Base-by-base conservation (phyloP, 2,797 vertebrate species). In the Smutsia gigantea region DNA sequence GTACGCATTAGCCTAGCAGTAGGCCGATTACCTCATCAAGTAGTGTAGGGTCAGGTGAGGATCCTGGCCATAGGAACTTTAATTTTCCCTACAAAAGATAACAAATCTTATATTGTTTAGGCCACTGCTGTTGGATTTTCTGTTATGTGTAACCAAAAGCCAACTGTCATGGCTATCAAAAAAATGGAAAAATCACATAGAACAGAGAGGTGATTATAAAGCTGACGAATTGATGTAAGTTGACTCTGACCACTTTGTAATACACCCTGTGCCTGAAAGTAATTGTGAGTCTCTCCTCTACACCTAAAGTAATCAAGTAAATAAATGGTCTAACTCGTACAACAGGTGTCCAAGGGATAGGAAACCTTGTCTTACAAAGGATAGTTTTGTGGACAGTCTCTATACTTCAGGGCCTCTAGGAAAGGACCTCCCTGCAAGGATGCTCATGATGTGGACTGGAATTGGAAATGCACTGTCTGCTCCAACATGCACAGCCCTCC, bases 361-460 rank as follows among this genome's bases (percentile, higher is more conserved):
- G 27, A 25, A 6, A 6, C 1, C 0, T 4, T 21, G 5, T 12
- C 9, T 86, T 55, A 13, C 7, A 7, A 2, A 61, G 23, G 2
- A 1, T 0, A 1, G 37, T n/a, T 39, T 10, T 6, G 7, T 1
- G 11, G 49, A 12, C 0, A 27, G 25, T 34, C 64, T 21, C 6
- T 42, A 42, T 15, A 2, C 49, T n/a, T 49, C 23, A 2, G 7
- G 59, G 29, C 66, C 12, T 5, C 11, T 17, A 53, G 25, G 12
- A 59, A 34, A 61, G 37, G 49, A n/a, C 39, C 21, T 34, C 5
- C 21, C 37, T 8, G 39, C 39, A 57, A 9, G 21, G n/a, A 9
- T 0, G 0, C 66, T 12, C 3, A 25, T 4, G 15, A 9, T 1
- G 1, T 18, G n/a, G 5, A 6, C n/a, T 6, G 21, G 14, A 4